phyloP scores from a whole-genome alignment of 2,888 invertebrate genomes.

The Anthophora plumipes region DNA sequence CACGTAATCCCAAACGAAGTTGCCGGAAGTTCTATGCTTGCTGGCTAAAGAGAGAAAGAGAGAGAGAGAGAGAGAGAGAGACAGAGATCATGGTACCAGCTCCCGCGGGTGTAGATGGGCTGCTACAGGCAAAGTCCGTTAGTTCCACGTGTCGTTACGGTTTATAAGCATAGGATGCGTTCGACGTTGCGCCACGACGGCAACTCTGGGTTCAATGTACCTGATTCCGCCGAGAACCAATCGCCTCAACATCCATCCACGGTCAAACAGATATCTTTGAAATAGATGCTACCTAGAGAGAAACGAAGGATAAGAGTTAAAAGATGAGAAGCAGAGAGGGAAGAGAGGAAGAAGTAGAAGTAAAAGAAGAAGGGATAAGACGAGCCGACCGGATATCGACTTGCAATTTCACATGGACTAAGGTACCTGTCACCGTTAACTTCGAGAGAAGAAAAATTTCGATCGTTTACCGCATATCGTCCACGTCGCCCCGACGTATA shows the following conservation, averaged over 20 bases:
- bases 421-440: constrained; percentile 70
- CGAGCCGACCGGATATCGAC: constrained; percentile 72
- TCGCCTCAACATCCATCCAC: constrained; percentile 73
- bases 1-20: constrained; percentile 49
- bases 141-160: constrained; percentile 82
- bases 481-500: constrained; percentile 4
- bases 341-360: not conserved
- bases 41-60: constrained; percentile 1
- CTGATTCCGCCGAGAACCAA: constrained; percentile 59
- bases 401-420: constrained; percentile 76
- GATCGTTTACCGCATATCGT: constrained; percentile 65
- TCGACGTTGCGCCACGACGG: constrained; percentile 71
- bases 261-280: constrained; percentile 70
- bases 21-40: constrained; percentile 52
- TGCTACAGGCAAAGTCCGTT: constrained; percentile 76
- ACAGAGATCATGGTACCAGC: constrained; percentile 35
- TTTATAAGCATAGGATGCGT: constrained; percentile 81
- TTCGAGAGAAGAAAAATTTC: constrained; percentile 72
- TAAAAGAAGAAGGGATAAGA: constrained; percentile 11
- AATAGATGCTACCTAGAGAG: constrained; percentile 58
- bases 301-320: not conserved
- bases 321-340: not conserved
- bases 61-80: not conserved
- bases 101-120: constrained; percentile 72
- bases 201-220: constrained; percentile 78